Base-by-base conservation (phyloP, 2,113 vertebrate species). In the Periophthalmodon schlosseri region DNA sequence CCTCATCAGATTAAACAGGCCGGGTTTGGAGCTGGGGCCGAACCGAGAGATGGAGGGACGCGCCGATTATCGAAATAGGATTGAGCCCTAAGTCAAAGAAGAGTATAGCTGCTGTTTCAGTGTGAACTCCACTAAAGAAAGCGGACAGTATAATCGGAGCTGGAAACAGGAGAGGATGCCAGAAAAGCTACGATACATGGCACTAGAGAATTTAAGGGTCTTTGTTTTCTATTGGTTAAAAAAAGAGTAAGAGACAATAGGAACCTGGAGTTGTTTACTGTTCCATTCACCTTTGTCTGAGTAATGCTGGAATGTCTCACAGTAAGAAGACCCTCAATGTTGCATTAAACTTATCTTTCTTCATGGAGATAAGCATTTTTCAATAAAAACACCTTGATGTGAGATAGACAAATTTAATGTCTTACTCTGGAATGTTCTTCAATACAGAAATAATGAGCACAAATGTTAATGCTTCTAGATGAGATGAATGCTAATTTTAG, bases 1-100 rank as follows among this genome's bases (percentile, higher is more conserved):
- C 89, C 83, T 88, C 91, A 91, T 92, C 91, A 92, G 92, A 93
- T 94, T 92, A 90, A 87, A 85, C 76, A 79, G 77, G 84, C 77
- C 80, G 81, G 73, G 81, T 82, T 84, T 77, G 64, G 82, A 88
- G 77, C 83, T 79, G 13, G 24, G 67, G 79, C 80, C 87, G 87
- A 86, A 91, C 88, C 18, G 33, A 21, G 39, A 56, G 44, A 68
- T 18, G 47, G 57, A 54, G 61, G 63, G 58, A 34, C 69, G 64
- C 68, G 21, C 69, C 80, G 79, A 86, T 86, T 84, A 89, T 82
- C 78, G 63, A 81, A 88, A 87, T 79, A 74, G 46, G 50, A 63
- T 79, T 77, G 74, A 81, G 72, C 57, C 61, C 63, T 57, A 64
- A 52, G 68, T 72, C 76, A 65, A 63, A 72, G 65, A 71, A 65